phyloP scores from a whole-genome alignment of 2,888 invertebrate species.

The Volucella inanis region DNA sequence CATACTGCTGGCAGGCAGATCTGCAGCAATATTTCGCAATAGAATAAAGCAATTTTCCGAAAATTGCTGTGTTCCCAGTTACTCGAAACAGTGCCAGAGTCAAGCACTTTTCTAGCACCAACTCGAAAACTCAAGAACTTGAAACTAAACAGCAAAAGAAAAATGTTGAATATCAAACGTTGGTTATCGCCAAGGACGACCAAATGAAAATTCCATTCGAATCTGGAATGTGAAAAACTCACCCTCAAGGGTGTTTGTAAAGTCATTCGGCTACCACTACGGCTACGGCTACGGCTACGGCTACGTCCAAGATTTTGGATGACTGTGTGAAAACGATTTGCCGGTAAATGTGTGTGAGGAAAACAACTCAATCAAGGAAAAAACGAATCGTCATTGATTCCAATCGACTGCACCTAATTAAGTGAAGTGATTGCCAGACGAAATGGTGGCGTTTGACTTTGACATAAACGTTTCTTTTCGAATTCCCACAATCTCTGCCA shows the following conservation, averaged over 20 bases:
- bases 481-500: conserved; percentile 68
- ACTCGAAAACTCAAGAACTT: conserved; percentile 79
- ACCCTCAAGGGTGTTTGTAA: conserved; percentile 53
- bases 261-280: conserved; percentile 22
- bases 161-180: conserved; percentile 43
- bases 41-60: conserved; percentile 38
- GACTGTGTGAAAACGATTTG: conserved; percentile 75
- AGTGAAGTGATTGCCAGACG: conserved; percentile 79
- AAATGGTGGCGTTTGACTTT: conserved; percentile 67
- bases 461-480: conserved; percentile 65
- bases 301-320: conserved; percentile 40
- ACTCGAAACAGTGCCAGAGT: conserved; percentile 63
- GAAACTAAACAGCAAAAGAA: conserved; percentile 65
- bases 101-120: conserved; percentile 70
- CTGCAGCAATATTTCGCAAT: conserved; percentile 23
- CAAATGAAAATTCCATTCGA: not conserved
- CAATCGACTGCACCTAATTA: conserved; percentile 83
- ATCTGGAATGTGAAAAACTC: conserved; percentile 27
- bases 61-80: conserved; percentile 44
- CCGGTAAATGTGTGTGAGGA: conserved; percentile 76
- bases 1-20: conserved; percentile 11
- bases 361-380: conserved; percentile 78
- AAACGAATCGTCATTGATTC: conserved; percentile 81
- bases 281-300: conserved; percentile 37
- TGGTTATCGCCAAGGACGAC: conserved; percentile 11